Conservation (phyloP, 2,797 vertebrate species). For the Neosilurus mollespiculum region DNA sequence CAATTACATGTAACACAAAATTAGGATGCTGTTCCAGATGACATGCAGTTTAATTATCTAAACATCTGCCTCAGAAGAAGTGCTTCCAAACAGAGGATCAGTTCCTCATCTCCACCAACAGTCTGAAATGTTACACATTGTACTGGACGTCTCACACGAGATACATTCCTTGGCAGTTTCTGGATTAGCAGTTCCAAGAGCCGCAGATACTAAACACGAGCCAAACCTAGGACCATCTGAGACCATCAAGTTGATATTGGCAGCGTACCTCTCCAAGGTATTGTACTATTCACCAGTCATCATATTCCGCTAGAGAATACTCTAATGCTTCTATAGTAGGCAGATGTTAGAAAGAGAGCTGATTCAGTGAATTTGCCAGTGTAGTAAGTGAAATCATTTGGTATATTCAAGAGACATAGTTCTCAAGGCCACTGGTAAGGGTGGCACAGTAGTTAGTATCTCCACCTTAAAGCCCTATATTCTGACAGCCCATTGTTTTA, state of each 20-base stretch:
- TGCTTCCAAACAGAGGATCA: conserved; percentile 21
- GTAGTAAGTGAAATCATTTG: background rate
- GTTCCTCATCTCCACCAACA: conserved; percentile 22
- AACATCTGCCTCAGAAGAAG: conserved; percentile 38
- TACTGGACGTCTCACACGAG: conserved; percentile 14
- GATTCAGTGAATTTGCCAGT: background rate
- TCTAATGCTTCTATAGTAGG: background rate
- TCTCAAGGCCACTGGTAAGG: conserved; percentile 15
- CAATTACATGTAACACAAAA: background rate
- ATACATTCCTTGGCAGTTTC: conserved; percentile 13
- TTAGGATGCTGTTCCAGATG: conserved; percentile 8
- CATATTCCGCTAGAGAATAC: background rate
- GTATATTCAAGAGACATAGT: background rate
- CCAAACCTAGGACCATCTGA: conserved; percentile 27
- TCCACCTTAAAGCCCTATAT: too few relatives aligned
- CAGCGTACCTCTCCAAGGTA: background rate
- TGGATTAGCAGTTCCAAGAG: conserved; percentile 28
- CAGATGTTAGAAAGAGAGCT: background rate
- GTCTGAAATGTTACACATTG: conserved; percentile 20
- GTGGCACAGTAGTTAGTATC: too few relatives aligned
- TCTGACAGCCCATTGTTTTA: too few relatives aligned
- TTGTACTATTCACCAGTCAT: conserved; percentile 22
- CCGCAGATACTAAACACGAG: conserved; percentile 20
- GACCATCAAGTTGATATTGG: conserved; percentile 29
- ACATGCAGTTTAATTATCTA: conserved; percentile 17